Percentiles rank a stretch among this genome's conserved stretches.
phyloP scores from a whole-genome alignment of 2,113 vertebrate species.

The Sprattus sprattus region DNA sequence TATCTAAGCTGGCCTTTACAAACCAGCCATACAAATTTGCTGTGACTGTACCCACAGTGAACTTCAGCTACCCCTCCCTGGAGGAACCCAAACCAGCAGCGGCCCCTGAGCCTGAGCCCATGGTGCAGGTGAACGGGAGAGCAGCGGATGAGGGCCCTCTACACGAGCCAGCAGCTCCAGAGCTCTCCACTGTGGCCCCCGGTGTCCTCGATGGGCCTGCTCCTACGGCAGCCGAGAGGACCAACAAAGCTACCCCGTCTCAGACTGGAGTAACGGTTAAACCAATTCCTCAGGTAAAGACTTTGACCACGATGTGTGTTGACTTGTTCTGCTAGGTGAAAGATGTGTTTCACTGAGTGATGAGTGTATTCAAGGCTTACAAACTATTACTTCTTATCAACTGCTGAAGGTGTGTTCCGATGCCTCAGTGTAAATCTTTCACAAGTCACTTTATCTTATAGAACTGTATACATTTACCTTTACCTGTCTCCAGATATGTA shows the following conservation, averaged over 20 bases:
- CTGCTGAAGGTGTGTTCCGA: no score
- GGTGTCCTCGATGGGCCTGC: conserved; percentile 45
- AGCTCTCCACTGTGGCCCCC: conserved; percentile 57
- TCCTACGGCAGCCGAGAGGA: conserved; percentile 51
- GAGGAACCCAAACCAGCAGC: conserved; percentile 83
- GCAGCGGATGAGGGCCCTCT: conserved; percentile 24
- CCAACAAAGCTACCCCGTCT: conserved; percentile 44
- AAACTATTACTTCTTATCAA: no score
- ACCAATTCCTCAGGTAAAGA: conserved; percentile 81
- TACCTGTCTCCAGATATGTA: no score
- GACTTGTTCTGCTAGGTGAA: background rate
- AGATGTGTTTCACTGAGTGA: background rate
- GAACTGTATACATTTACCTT: no score
- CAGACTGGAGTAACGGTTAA: conserved; percentile 69
- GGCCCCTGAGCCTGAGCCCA: conserved; percentile 51
- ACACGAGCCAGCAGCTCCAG: conserved; percentile 52
- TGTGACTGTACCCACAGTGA: conserved; percentile 73
- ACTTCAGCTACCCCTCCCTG: conserved; percentile 92
- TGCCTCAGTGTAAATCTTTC: no score
- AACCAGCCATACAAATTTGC: no score
- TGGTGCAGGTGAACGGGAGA: conserved; percentile 63
- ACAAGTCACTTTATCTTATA: no score
- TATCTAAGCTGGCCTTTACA: background rate
- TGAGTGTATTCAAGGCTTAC: background rate
- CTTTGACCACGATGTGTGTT: background rate